phyloP scores from a whole-genome alignment of 2,888 invertebrate species.

The Mythimna albipuncta region DNA sequence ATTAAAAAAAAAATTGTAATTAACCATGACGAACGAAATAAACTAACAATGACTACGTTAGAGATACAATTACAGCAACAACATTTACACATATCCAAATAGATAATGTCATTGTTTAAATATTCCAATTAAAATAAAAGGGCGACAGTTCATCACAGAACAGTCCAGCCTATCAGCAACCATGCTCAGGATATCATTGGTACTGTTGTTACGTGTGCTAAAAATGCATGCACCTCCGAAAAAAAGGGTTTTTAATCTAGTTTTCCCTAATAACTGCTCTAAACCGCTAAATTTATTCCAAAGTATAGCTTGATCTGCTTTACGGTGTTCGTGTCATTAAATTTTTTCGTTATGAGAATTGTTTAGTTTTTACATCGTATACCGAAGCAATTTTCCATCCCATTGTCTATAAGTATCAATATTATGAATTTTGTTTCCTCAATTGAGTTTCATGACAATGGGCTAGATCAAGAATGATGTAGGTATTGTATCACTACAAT shows the following conservation, averaged over 20 bases:
- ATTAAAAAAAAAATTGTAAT: too few species aligned
- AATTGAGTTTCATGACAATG: conserved; percentile 48
- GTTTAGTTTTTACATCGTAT: conserved; percentile 2
- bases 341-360: not conserved
- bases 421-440: conserved; percentile 35
- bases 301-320: not conserved
- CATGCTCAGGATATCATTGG: too few species aligned
- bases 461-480: not conserved
- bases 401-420: conserved; percentile 45
- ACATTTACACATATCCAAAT: too few species aligned
- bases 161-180: too few species aligned
- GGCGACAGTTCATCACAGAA: too few species aligned
- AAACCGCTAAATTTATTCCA: not conserved
- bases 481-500: not conserved
- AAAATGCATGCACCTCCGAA: too few species aligned
- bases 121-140: too few species aligned
- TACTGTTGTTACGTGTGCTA: too few species aligned
- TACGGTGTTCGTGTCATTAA: conserved; percentile 4
- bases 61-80: too few species aligned
- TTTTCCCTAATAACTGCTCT: not conserved
- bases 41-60: too few species aligned
- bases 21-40: too few species aligned
- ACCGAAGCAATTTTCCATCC: conserved; percentile 39
- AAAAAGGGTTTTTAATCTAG: not conserved
- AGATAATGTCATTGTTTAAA: too few species aligned